These are phyloP conservation scores for Nannobrachium achirus DNA, from an alignment of 2,113 vertebrate genomes.

Conservation along the genomic window DNA sequence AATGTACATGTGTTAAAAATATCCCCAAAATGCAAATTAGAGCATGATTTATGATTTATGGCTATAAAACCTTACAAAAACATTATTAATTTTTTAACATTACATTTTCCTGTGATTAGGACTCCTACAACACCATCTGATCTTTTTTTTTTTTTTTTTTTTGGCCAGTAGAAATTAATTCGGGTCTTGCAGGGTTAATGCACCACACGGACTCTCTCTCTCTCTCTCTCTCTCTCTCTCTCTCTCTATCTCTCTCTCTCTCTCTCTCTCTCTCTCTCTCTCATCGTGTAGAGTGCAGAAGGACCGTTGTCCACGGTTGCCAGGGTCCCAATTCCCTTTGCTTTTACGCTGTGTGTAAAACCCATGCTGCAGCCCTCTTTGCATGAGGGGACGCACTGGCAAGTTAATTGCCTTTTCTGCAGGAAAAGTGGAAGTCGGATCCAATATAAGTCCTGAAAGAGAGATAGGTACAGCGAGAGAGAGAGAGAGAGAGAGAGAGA, in stretches of 20 bases:
- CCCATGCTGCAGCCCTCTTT: slow-evolving; percentile 11
- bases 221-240: slow-evolving; percentile 12
- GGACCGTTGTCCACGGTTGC: background rate
- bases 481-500: slow-evolving; percentile 1
- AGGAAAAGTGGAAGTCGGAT: slow-evolving; percentile 3
- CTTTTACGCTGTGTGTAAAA: slow-evolving; percentile 19
- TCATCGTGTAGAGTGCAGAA: background rate
- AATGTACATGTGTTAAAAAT: too few relatives aligned
- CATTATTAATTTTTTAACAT: too few relatives aligned
- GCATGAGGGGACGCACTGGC: slow-evolving; percentile 2
- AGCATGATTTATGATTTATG: too few relatives aligned
- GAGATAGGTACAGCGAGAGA: background rate
- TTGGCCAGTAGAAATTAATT: too few relatives aligned
- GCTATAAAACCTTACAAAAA: too few relatives aligned
- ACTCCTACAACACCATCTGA: too few relatives aligned
- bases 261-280: slow-evolving; percentile 5
- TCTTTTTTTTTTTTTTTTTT: too few relatives aligned
- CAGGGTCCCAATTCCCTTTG: slow-evolving; percentile 27
- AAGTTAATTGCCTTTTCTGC: slow-evolving; percentile 32
- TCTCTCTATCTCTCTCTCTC: background rate
- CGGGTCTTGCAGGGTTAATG: too few relatives aligned
- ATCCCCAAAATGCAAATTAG: too few relatives aligned
- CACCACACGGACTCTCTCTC: slow-evolving; percentile 29
- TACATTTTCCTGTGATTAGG: too few relatives aligned
- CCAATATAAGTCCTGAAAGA: background rate